These are phyloP conservation scores for Hiodon alosoides DNA, from an alignment of 2,113 vertebrate genomes.

Conservation along the genomic window DNA sequence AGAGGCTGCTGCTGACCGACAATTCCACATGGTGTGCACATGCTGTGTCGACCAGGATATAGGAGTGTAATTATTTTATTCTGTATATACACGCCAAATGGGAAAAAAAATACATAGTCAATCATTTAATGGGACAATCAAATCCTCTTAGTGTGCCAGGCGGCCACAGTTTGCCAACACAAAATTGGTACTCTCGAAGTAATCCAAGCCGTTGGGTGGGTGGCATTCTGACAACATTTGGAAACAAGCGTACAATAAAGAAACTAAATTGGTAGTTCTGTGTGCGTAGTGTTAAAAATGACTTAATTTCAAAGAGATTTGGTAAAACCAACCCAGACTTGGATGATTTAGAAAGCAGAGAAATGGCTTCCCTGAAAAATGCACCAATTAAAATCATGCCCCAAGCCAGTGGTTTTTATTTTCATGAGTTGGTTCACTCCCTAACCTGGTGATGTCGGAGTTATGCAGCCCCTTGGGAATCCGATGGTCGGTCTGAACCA, in stretches of 20 bases:
- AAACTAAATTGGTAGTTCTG: conserved; percentile 11
- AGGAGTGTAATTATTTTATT: not conserved
- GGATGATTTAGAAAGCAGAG: not conserved
- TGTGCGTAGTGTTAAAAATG: conserved; percentile 1
- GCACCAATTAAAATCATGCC: not conserved
- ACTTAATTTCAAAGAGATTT: not conserved
- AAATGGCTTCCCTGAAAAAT: not conserved
- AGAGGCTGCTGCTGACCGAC: not conserved
- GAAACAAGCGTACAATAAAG: conserved; percentile 8
- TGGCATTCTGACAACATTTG: conserved; percentile 11
- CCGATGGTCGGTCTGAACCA: no score
- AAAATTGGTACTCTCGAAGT: conserved; percentile 9
- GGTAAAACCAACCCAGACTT: not conserved
- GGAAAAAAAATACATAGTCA: not conserved
- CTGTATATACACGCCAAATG: not conserved
- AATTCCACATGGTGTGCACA: not conserved
- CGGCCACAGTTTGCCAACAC: not conserved
- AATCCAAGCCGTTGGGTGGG: not conserved
- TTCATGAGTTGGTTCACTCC: not conserved
- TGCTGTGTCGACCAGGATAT: not conserved
- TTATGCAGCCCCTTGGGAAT: no score
- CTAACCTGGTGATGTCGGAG: no score
- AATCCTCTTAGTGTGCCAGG: not conserved
- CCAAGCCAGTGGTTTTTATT: not conserved
- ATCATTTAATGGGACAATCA: not conserved